Evolutionary conservation across 2,888 invertebrate species (phyloP), one percentile per base, ranked within the genome.

Genomic region (Aplocera efformata): DNA sequence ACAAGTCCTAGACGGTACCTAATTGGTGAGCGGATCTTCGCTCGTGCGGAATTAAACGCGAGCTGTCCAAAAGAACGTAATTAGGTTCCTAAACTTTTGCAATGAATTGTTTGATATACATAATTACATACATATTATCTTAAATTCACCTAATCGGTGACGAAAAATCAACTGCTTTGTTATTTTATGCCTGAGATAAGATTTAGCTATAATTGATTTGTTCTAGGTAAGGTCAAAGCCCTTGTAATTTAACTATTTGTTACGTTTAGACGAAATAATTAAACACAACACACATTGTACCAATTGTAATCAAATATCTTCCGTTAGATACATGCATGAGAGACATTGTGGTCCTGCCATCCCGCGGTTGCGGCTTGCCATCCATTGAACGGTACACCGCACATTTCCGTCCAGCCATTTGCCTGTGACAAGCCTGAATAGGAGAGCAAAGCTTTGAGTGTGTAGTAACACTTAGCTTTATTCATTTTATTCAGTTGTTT

Each of bases 21-120:
- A 77, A 76, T 76, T 73, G 72, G 68, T 65, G 67, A 61, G 59
- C 57, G 58, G 60, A 66, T 60, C 54, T 54, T 58, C 54, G 54
- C 64, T 65, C 61, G 57, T 48, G 70, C 64, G 66, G 68, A 69
- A 69, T 66, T 65, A 69, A 68, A 67, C 65, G 60, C 58, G 45
- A 57, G 52, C 59, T 61, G 53, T 53, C 61, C 52, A 50, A 46
- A 48, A 23, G 50, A 56, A 48, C 41, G 43, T 67, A 67, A 63
- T 70, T 67, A 68, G 60, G 60, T 66, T 38, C 30, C 41, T 36
- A 55, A 60, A 31, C 55, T 59, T 49, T 53, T 64, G 59, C 64
- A 67, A 74, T 71, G 72, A 63, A 72, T 71, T 67, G 46, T 17
- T 17, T 17, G 50, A 32, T 17, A 43, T 42, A 53, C 5, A n/a